These are phyloP conservation scores for Scotopteryx bipunctaria DNA, from an alignment of 2,888 invertebrate genomes.

Conservation along the genomic window DNA sequence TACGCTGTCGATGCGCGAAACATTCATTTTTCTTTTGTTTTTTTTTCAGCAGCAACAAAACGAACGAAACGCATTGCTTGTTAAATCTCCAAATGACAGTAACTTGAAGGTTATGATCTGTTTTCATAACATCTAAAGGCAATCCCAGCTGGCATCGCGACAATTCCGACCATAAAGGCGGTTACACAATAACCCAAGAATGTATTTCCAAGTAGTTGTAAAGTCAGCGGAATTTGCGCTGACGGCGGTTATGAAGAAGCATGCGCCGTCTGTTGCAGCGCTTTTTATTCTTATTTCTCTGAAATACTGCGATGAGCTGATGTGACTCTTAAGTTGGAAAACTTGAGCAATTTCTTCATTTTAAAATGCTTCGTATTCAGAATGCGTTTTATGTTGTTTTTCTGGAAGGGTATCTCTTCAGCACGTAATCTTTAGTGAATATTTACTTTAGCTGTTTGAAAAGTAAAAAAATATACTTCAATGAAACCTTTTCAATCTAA, in stretches of 20 bases:
- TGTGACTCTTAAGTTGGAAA: constrained; percentile 34
- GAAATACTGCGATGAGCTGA: constrained; percentile 30
- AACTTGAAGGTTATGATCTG: too few relatives aligned
- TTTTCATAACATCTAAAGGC: not conserved
- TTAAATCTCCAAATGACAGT: too few relatives aligned
- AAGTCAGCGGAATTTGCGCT: constrained; percentile 41
- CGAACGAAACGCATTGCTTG: too few relatives aligned
- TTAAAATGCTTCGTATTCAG: constrained; percentile 14
- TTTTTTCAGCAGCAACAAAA: too few relatives aligned
- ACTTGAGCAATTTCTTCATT: constrained; percentile 26
- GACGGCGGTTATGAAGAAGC: constrained; percentile 37
- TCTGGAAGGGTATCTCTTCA: not conserved
- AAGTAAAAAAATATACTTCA: too few relatives aligned
- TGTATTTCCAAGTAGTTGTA: constrained; percentile 37
- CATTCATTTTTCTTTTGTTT: too few relatives aligned
- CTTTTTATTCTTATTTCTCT: constrained; percentile 31
- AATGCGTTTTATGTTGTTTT: constrained; percentile 1
- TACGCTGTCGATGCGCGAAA: too few relatives aligned
- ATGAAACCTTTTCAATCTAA: too few relatives aligned
- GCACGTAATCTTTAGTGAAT: not conserved
- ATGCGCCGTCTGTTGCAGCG: constrained; percentile 39
- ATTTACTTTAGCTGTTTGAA: not conserved
- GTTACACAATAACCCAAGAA: constrained; percentile 20
- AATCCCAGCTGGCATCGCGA: constrained; percentile 7
- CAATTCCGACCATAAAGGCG: constrained; percentile 11